phyloP scores from a whole-genome alignment of 2,113 vertebrate species.

The Mungos mungo region DNA sequence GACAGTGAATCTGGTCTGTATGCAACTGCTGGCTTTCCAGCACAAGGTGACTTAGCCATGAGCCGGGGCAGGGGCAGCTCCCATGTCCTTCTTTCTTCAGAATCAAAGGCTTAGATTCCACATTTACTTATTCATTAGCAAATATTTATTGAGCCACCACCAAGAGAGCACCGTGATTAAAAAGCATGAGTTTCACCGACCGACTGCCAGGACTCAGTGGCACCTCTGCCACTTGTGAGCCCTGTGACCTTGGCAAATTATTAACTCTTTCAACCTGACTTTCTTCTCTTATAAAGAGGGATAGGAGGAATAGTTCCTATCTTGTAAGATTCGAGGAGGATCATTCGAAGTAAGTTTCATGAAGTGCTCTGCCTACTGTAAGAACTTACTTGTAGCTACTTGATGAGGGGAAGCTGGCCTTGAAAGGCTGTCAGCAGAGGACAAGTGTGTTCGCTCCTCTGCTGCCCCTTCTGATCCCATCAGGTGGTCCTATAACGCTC shows the following conservation, averaged over 20 bases:
- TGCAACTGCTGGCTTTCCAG: background rate
- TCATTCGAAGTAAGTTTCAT: background rate
- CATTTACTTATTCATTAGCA: conserved; percentile 20
- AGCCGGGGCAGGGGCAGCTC: background rate
- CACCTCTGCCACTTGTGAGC: background rate
- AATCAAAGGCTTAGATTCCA: background rate
- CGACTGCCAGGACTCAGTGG: background rate
- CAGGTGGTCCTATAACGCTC: background rate
- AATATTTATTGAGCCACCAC: background rate
- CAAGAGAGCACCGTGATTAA: background rate
- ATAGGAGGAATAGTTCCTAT: background rate
- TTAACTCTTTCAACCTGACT: background rate
- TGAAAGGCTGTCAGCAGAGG: background rate
- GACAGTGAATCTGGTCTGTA: background rate
- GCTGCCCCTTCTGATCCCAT: background rate
- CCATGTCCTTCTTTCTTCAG: background rate
- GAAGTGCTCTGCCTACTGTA: background rate
- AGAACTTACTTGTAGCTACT: background rate
- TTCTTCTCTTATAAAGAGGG: background rate
- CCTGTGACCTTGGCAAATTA: background rate
- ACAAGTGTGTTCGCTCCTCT: background rate
- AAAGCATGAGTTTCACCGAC: background rate
- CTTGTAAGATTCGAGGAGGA: background rate
- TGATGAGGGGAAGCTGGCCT: background rate
- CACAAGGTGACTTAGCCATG: background rate